Base-by-base conservation (phyloP, 2,797 vertebrate species). In the Benthosema pterotum region DNA sequence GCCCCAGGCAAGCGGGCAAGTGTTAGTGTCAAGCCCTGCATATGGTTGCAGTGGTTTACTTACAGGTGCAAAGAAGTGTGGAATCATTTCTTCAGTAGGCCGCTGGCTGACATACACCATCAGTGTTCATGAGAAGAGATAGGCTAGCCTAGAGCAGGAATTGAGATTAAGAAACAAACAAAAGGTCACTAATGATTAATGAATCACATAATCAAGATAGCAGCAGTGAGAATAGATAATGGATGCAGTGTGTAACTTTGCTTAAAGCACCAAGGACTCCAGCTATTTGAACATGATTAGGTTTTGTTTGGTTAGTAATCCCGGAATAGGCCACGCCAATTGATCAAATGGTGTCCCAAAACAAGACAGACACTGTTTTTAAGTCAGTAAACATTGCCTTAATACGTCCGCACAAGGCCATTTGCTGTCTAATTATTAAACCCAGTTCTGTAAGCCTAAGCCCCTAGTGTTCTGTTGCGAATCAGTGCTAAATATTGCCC, bases 371-470 rank as follows among this genome's bases (percentile, higher is more conserved):
- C 19, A 52, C 3, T 55, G 13, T 18, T 52, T n/a, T 48, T 57
- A 14, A 25, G n/a, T 1, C 22, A 18, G 49, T 52, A 63, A 45
- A 64, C 65, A n/a, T 12, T 18, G 9, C 56, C 12, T n/a, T 59
- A n/a, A 9, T 57, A 22, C 60, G 53, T 42, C 17, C 0, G 11
- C 42, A 19, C 72, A 74, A 70, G 75, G 64, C 9, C 55, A 59
- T 57, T 63, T 22, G n/a, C 25, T 18, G 53, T 75, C 3, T 74
- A 80, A 81, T 83, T 14, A 83, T 83, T 84, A 79, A 82, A 52
- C 72, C 52, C 0, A 48, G 42, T 4, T 12, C 5, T 12, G 25
- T 14, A 11, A n/a, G 17, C n/a, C n/a, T n/a, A n/a, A n/a, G n/a
- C n/a, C n/a, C 11, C 5, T 17, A 17, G 3, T 50, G 15, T 43